Evolutionary conservation across 2,113 vertebrate species (phyloP).

Genomic region (Lethenteron reissneri): DNA sequence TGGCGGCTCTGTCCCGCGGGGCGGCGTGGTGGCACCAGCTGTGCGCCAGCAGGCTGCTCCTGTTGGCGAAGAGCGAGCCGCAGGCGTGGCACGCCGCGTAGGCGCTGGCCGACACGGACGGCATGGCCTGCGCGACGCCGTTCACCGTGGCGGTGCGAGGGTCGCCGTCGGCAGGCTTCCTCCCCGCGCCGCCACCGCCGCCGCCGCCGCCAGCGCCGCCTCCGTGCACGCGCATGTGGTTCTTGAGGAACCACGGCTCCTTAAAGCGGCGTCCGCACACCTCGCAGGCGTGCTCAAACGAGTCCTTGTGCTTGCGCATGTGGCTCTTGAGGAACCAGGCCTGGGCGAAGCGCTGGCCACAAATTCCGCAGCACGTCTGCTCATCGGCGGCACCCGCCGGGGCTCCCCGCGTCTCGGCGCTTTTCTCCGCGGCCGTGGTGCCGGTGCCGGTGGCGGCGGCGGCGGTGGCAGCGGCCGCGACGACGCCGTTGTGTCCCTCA

Average conservation of each 20-base stretch:
- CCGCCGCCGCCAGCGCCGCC: no score
- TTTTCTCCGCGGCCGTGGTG: slow-evolving; percentile 24
- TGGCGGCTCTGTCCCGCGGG: no score
- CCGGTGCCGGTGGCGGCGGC: slow-evolving; percentile 69
- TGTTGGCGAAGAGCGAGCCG: background rate
- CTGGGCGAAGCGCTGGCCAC: slow-evolving; percentile 89
- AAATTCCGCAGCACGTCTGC: slow-evolving; percentile 71
- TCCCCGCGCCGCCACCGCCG: background rate
- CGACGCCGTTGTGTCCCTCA: slow-evolving; percentile 28
- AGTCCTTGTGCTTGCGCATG: slow-evolving; percentile 99
- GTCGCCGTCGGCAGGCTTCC: background rate
- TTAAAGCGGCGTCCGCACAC: slow-evolving; percentile 94
- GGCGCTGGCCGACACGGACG: background rate
- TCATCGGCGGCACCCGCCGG: slow-evolving; percentile 14
- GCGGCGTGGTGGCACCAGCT: no score
- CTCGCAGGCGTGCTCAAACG: slow-evolving; percentile 94
- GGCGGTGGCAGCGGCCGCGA: slow-evolving; percentile 71
- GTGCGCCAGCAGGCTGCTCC: background rate
- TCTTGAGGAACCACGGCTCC: slow-evolving; percentile 97
- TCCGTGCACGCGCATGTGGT: slow-evolving; percentile 90
- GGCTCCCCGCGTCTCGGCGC: background rate
- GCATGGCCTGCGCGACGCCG: background rate
- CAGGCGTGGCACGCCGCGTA: background rate
- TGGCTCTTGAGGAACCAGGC: slow-evolving; percentile 98
- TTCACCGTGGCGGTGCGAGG: background rate